A percentile compares a stretch with the other conserved stretches of the same genome.
These are phyloP conservation scores for Ips nitidus DNA, from an alignment of 1,140 invertebrate species.

Conservation along the genomic window DNA sequence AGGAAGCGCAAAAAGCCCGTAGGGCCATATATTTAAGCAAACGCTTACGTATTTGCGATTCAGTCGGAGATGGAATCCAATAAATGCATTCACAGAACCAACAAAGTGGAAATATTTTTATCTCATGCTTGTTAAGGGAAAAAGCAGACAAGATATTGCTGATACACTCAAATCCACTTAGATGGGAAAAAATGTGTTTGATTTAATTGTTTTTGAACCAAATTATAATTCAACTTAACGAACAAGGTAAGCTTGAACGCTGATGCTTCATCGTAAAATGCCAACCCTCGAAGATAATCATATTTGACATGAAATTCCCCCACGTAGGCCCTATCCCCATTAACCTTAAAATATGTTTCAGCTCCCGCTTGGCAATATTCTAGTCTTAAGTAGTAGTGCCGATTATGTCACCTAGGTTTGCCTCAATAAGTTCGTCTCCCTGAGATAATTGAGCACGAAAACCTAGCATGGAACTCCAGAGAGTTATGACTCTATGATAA, in stretches of 20 bases:
- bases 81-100: neutral
- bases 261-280: slow-evolving; percentile 6
- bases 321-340: slow-evolving; percentile 17
- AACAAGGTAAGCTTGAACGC: slow-evolving; percentile 9
- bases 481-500: slow-evolving; percentile 28
- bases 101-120: neutral
- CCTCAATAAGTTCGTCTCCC: slow-evolving; percentile 30
- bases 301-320: slow-evolving; percentile 24
- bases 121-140: neutral
- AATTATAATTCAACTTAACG: slow-evolving; percentile 13
- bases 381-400: slow-evolving; percentile 27
- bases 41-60: no score
- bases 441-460: slow-evolving; percentile 23
- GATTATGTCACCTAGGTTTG: slow-evolving; percentile 31
- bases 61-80: no score
- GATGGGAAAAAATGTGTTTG: neutral
- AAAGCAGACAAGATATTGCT: no score
- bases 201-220: neutral
- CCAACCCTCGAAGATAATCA: slow-evolving; percentile 19
- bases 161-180: no score
- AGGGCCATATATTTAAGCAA: no score
- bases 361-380: slow-evolving; percentile 21
- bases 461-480: slow-evolving; percentile 6
- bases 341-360: slow-evolving; percentile 34
- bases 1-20: no score